A percentile compares a stretch with the other conserved stretches of the same genome.
phyloP scores from a whole-genome alignment of 2,113 vertebrate genomes.

The Spilogale gracilis region DNA sequence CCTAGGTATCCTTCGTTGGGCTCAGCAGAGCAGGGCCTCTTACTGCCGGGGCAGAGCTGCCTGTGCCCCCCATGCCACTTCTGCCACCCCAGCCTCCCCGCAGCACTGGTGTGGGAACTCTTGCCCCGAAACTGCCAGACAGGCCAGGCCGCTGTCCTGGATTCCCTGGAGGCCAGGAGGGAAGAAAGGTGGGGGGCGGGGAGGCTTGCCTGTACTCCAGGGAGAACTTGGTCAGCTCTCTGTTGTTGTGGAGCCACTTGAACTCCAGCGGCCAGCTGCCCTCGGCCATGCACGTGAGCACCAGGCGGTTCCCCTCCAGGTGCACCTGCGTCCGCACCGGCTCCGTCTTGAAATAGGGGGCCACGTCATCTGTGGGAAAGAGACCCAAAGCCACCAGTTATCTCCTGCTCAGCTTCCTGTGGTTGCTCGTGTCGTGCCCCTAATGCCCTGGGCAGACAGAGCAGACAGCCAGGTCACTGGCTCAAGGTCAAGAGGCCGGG shows the following conservation, averaged over 20 bases:
- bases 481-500: fast-evolving
- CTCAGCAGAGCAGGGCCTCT: no score
- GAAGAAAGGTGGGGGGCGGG: fast-evolving
- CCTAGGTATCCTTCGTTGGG: neutral
- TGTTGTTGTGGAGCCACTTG: slow-evolving; percentile 97
- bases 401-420: fast-evolving
- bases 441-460: fast-evolving
- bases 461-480: neutral
- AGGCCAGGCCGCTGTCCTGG: no score
- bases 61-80: neutral
- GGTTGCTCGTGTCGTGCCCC: fast-evolving
- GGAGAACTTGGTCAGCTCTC: slow-evolving; percentile 97
- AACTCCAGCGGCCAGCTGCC: slow-evolving; percentile 99
- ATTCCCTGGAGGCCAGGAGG: fast-evolving
- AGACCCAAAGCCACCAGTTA: neutral
- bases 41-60: neutral
- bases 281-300: slow-evolving; percentile 99
- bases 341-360: slow-evolving; percentile 99
- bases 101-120: neutral
- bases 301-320: slow-evolving; percentile 97
- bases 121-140: fast-evolving
- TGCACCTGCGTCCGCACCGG: slow-evolving; percentile 96
- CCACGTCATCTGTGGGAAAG: slow-evolving; percentile 92
- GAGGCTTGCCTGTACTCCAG: slow-evolving; percentile 95
- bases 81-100: neutral